Percentiles rank a stretch among this genome's conserved stretches.
phyloP scores from a whole-genome alignment of 1,140 invertebrate species.

The Ericerus pela region DNA sequence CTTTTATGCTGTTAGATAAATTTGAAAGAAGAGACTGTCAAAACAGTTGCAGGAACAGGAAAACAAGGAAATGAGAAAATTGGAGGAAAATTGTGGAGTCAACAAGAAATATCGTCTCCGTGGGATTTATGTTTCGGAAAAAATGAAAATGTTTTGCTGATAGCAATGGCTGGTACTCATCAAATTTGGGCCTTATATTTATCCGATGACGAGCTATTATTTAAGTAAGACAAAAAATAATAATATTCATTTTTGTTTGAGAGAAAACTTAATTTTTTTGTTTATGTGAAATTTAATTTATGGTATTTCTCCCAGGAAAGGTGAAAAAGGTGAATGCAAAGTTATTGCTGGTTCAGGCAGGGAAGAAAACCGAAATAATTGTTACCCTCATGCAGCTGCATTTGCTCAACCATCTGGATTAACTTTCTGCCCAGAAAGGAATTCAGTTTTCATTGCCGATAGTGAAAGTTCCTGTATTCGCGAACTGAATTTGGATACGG shows the following conservation, averaged over 20 bases:
- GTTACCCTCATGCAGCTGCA: conserved; percentile 65
- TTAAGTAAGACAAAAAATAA: background rate
- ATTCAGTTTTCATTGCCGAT: conserved; percentile 64
- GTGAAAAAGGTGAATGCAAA: conserved; percentile 43
- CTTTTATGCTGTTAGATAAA: conserved; percentile 39
- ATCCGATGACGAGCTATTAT: conserved; percentile 35
- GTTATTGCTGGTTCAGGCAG: conserved; percentile 70
- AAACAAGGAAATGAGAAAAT: conserved; percentile 47
- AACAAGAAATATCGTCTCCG: conserved; percentile 68
- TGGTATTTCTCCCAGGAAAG: conserved; percentile 26
- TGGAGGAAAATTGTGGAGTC: conserved; percentile 45
- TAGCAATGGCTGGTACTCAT: conserved; percentile 85
- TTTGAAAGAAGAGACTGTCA: conserved; percentile 45
- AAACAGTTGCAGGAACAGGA: conserved; percentile 62
- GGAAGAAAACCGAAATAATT: conserved; percentile 87
- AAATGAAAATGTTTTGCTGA: conserved; percentile 47
- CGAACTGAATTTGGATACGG: conserved; percentile 51
- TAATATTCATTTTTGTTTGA: background rate
- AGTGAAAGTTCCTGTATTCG: conserved; percentile 84
- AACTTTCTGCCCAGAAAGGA: conserved; percentile 34
- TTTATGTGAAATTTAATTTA: conserved; percentile 1
- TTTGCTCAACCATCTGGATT: conserved; percentile 89
- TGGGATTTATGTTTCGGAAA: conserved; percentile 58
- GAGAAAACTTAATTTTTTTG: background rate
- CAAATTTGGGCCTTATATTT: conserved; percentile 84